A percentile compares a stretch with the other conserved stretches of the same genome.
Conservation (phyloP, 2,888 invertebrate species). For the Monopis laevigella region DNA sequence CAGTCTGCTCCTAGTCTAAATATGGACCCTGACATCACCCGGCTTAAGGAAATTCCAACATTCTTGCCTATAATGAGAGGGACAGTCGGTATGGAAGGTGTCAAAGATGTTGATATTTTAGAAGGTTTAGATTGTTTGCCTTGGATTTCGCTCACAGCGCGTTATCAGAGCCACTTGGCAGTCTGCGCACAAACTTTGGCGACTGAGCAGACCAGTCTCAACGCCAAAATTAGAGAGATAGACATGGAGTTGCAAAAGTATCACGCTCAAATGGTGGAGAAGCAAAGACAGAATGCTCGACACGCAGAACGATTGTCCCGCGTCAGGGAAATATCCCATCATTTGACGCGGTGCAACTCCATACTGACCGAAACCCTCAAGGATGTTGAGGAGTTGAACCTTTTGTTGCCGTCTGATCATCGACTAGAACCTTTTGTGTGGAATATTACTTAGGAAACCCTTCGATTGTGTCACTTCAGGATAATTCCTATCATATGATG, state of each 20-base stretch:
- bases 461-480: background rate
- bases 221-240: constrained; percentile 81
- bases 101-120: constrained; percentile 86
- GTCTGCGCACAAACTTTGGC: constrained; percentile 84
- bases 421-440: constrained; percentile 89
- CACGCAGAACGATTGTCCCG: constrained; percentile 87
- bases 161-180: constrained; percentile 87
- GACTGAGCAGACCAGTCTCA: constrained; percentile 79
- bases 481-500: too few species aligned
- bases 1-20: constrained; percentile 64
- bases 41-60: constrained; percentile 81
- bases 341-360: constrained; percentile 83
- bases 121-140: constrained; percentile 70
- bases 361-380: constrained; percentile 83
- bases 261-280: constrained; percentile 76
- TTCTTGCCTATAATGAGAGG: constrained; percentile 94
- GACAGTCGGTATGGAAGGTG: constrained; percentile 84
- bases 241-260: constrained; percentile 78
- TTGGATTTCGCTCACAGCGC: constrained; percentile 75
- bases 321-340: constrained; percentile 84
- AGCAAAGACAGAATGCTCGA: constrained; percentile 84
- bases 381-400: constrained; percentile 86
- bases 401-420: constrained; percentile 81
- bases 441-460: constrained; percentile 28
- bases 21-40: too few species aligned